phyloP scores from a whole-genome alignment of 2,888 invertebrate species.

The Alentia gelatinosa region DNA sequence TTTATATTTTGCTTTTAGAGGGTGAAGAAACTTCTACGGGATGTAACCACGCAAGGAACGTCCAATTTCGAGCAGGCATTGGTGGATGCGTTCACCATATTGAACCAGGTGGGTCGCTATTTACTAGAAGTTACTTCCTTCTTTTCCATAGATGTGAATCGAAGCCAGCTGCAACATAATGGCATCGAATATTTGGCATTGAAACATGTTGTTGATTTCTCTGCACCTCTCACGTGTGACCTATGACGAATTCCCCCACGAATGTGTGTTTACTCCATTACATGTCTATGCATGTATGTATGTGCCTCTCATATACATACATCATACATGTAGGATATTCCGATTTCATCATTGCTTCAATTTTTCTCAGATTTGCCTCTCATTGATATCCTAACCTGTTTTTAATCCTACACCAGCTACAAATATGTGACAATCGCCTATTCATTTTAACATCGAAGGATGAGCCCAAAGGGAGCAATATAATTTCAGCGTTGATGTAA shows the following conservation, averaged over 20 bases:
- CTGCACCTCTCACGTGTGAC: conserved; percentile 3
- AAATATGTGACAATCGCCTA: background rate
- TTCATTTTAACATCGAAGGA: too few relatives aligned
- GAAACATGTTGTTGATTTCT: background rate
- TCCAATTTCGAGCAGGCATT: conserved; percentile 41
- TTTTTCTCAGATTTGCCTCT: background rate
- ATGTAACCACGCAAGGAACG: background rate
- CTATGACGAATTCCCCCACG: background rate
- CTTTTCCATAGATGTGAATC: background rate
- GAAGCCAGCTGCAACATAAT: conserved; percentile 5
- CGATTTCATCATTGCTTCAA: background rate
- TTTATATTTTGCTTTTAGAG: background rate
- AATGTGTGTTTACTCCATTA: background rate
- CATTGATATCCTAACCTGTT: background rate
- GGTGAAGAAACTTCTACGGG: background rate
- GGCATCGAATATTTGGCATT: conserved; percentile 1
- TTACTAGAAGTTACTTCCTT: background rate
- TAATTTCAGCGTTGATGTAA: too few relatives aligned
- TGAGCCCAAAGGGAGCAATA: too few relatives aligned
- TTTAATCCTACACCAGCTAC: background rate
- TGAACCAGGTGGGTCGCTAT: conserved; percentile 28
- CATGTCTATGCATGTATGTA: conserved; percentile 40
- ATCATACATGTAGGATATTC: background rate
- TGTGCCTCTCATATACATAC: conserved; percentile 22
- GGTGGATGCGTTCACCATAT: conserved; percentile 32